These are phyloP conservation scores for Streptopelia turtur DNA, from an alignment of 2,797 vertebrate genomes.

Conservation along the genomic window DNA sequence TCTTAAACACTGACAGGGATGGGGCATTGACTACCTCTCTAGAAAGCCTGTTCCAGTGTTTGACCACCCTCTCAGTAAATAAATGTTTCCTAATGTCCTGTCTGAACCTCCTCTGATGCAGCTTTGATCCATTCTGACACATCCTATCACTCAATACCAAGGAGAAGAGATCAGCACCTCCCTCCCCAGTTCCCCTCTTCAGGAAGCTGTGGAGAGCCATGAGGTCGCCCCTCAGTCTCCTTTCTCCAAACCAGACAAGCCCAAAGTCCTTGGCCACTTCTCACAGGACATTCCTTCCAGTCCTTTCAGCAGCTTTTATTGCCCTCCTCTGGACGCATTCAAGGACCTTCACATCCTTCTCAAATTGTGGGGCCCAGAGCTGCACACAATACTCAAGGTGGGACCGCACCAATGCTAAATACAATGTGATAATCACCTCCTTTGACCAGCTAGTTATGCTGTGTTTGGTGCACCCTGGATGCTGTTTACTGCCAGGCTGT, in stretches of 20 bases:
- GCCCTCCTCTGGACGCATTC: neutral
- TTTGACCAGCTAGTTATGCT: neutral
- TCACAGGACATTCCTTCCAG: too few relatives aligned
- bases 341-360: neutral
- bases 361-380: neutral
- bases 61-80: neutral
- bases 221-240: too few relatives aligned
- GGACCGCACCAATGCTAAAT: neutral
- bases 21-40: neutral
- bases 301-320: neutral
- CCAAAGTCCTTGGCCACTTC: too few relatives aligned
- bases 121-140: neutral
- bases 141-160: neutral
- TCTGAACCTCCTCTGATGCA: neutral
- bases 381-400: neutral
- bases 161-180: neutral
- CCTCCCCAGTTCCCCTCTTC: too few relatives aligned
- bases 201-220: too few relatives aligned
- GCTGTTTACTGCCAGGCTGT: too few relatives aligned
- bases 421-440: neutral
- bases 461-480: too few relatives aligned
- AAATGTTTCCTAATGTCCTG: neutral
- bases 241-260: too few relatives aligned
- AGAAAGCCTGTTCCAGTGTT: neutral
- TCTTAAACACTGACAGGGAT: neutral